Conservation (phyloP, 2,113 vertebrate species). For the Grantiella picta region DNA sequence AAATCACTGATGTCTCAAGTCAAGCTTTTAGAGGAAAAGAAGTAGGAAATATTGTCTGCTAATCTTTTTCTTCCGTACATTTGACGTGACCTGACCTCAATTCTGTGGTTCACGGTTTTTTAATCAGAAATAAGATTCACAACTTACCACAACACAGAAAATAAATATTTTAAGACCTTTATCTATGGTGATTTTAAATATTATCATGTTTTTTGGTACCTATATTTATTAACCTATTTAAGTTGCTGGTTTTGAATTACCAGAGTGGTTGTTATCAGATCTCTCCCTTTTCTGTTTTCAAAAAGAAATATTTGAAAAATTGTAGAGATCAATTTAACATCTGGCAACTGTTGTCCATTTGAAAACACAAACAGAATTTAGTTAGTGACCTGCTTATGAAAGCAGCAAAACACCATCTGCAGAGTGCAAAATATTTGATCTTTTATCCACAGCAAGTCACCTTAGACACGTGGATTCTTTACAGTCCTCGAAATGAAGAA, state of each 20-base stretch:
- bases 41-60: background rate
- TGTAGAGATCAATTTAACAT: background rate
- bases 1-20: background rate
- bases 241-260: background rate
- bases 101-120: background rate
- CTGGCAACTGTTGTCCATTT: background rate
- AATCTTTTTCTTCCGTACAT: background rate
- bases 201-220: background rate
- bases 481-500: background rate
- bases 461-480: background rate
- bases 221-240: background rate
- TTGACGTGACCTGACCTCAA: background rate
- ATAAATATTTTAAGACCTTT: background rate
- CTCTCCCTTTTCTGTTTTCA: background rate
- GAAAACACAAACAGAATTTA: background rate
- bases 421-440: background rate
- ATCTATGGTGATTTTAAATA: background rate
- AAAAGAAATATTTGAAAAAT: background rate
- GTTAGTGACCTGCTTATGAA: background rate
- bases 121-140: background rate
- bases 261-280: background rate
- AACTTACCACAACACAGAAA: background rate
- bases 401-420: background rate
- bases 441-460: background rate
- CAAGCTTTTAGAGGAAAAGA: background rate